Evolutionary conservation across 2,113 vertebrate genomes (phyloP).

Genomic region (Nymphicus hollandicus): DNA sequence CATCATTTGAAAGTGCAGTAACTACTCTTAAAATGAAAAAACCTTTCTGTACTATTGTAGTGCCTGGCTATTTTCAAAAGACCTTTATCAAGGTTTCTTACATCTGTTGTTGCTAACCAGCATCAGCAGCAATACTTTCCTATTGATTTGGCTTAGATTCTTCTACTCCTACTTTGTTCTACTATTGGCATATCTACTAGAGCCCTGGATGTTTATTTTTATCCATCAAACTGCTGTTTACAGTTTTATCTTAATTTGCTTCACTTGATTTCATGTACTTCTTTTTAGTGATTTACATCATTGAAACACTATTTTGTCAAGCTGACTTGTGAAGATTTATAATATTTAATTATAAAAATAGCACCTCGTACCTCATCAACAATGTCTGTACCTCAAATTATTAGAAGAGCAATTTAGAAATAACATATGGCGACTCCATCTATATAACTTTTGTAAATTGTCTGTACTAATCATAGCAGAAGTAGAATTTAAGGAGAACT

Average conservation of each 20-base stretch:
- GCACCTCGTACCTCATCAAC: not conserved
- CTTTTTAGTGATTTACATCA: not conserved
- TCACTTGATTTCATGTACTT: not conserved
- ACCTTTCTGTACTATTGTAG: not conserved
- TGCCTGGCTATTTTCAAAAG: not conserved
- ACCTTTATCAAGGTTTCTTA: not conserved
- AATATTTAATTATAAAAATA: constrained; percentile 1
- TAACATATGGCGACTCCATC: not conserved
- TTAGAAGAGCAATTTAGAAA: not conserved
- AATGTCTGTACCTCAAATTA: not conserved
- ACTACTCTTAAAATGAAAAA: not conserved
- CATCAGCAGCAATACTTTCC: not conserved
- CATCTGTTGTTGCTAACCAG: not conserved
- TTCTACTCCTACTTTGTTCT: not conserved
- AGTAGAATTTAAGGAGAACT: not conserved
- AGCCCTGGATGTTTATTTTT: not conserved
- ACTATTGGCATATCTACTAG: not conserved
- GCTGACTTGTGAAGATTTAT: not conserved
- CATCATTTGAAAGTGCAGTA: not conserved
- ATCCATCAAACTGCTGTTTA: not conserved
- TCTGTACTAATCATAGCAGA: not conserved
- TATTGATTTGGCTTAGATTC: not conserved
- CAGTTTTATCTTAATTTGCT: not conserved
- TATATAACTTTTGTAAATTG: not conserved
- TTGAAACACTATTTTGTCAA: not conserved